phyloP scores from a whole-genome alignment of 64 coral and sea anemone genomes.

The Montipora efflorescens region DNA sequence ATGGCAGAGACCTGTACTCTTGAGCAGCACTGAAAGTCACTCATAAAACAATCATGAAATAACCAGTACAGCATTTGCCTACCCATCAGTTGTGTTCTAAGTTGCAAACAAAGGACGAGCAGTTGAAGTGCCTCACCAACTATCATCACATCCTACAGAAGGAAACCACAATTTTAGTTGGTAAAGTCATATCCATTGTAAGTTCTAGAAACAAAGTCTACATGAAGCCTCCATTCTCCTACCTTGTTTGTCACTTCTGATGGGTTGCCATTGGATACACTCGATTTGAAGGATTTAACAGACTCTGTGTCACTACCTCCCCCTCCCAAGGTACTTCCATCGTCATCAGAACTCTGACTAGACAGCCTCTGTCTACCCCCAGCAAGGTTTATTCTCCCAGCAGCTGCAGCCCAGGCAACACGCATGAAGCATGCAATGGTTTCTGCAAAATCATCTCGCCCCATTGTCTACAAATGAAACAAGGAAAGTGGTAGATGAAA shows the following conservation, averaged over 20 bases:
- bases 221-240: background rate
- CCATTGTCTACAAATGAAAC: slow-evolving; percentile 77
- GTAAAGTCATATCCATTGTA: background rate
- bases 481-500: background rate
- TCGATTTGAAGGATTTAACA: slow-evolving; percentile 86
- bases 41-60: background rate
- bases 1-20: no score
- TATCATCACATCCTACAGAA: slow-evolving; percentile 80
- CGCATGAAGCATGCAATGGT: slow-evolving; percentile 96
- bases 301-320: slow-evolving; percentile 92
- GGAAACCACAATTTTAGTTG: background rate
- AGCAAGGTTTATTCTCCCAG: slow-evolving; percentile 84
- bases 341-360: slow-evolving; percentile 93
- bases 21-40: background rate
- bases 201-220: background rate
- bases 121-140: slow-evolving; percentile 90
- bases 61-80: background rate
- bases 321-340: slow-evolving; percentile 59
- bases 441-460: slow-evolving; percentile 91
- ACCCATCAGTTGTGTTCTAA: slow-evolving; percentile 93
- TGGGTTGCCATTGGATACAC: slow-evolving; percentile 44
- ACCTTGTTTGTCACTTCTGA: slow-evolving; percentile 92
- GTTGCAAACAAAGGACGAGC: slow-evolving; percentile 89
- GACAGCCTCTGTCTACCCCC: slow-evolving; percentile 90
- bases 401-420: slow-evolving; percentile 93